Evolutionary conservation across 1,140 invertebrate species (phyloP).

Genomic region (Diorhabda elongata): DNA sequence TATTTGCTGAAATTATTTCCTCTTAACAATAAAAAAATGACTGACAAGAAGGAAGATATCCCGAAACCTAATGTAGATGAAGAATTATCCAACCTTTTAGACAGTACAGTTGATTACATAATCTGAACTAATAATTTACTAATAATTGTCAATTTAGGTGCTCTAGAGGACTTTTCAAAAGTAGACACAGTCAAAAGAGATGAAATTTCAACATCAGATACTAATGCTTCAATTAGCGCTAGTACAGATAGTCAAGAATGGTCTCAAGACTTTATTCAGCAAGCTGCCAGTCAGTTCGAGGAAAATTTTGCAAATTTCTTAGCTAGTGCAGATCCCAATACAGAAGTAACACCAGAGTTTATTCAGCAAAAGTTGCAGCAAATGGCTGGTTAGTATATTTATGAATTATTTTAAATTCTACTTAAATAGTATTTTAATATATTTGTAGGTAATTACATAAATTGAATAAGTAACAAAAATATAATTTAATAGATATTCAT

Average conservation of each 20-base stretch:
- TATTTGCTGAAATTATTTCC: too few relatives aligned
- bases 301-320: conserved; percentile 57
- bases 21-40: conserved; percentile 30
- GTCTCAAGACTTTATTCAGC: conserved; percentile 60
- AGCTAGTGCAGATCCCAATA: conserved; percentile 42
- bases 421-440: too few relatives aligned
- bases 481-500: not conserved
- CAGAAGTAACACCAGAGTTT: conserved; percentile 42
- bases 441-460: not conserved
- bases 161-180: conserved; percentile 55
- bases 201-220: conserved; percentile 17
- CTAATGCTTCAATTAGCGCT: too few relatives aligned
- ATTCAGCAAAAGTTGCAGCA: conserved; percentile 40
- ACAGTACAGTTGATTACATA: conserved; percentile 36
- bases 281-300: conserved; percentile 59
- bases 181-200: conserved; percentile 36
- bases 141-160: conserved; percentile 47
- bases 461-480: not conserved
- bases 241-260: conserved; percentile 46
- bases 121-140: not conserved
- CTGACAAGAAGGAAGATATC: conserved; percentile 27
- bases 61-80: conserved; percentile 33
- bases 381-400: conserved; percentile 36
- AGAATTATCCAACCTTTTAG: conserved; percentile 42
- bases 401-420: too few relatives aligned